Conservation (phyloP, 2,888 invertebrate species). For the Drosophila conformis region DNA sequence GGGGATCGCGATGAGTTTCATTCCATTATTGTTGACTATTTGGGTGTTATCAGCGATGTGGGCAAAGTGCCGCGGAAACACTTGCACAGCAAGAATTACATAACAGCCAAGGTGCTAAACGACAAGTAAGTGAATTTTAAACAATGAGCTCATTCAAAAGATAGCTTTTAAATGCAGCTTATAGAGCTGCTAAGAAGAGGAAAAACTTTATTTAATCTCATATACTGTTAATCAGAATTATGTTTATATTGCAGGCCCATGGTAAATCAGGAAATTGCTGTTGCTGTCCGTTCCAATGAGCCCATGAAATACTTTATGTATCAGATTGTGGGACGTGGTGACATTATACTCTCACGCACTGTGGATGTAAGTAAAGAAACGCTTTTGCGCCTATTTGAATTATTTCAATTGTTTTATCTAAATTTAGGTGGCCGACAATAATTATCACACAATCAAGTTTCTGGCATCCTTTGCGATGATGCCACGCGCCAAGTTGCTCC, state of each 20-base stretch:
- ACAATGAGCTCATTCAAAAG: neutral
- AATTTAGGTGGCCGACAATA: constrained; percentile 78
- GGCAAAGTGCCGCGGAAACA: constrained; percentile 82
- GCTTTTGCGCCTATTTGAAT: neutral
- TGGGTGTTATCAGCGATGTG: constrained; percentile 87
- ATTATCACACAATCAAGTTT: constrained; percentile 86
- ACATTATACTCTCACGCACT: constrained; percentile 92
- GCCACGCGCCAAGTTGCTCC: constrained; percentile 93
- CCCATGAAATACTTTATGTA: constrained; percentile 92
- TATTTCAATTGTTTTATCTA: too few species aligned
- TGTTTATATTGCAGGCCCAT: constrained; percentile 83
- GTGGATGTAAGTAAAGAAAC: constrained; percentile 86
- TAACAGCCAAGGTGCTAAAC: constrained; percentile 86
- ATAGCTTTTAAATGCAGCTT: neutral
- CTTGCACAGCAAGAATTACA: constrained; percentile 76
- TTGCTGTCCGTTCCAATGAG: constrained; percentile 91
- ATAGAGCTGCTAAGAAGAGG: neutral
- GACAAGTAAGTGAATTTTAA: constrained; percentile 84
- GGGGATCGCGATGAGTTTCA: constrained; percentile 82
- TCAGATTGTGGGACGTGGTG: constrained; percentile 93
- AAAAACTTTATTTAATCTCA: neutral
- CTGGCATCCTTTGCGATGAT: constrained; percentile 92
- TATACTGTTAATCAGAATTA: neutral
- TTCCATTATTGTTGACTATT: constrained; percentile 87
- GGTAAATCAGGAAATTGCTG: constrained; percentile 90